Percentiles rank a stretch among this genome's conserved stretches.
phyloP scores from a whole-genome alignment of 2,797 vertebrate genomes.

The Coranthus polyacanthus region DNA sequence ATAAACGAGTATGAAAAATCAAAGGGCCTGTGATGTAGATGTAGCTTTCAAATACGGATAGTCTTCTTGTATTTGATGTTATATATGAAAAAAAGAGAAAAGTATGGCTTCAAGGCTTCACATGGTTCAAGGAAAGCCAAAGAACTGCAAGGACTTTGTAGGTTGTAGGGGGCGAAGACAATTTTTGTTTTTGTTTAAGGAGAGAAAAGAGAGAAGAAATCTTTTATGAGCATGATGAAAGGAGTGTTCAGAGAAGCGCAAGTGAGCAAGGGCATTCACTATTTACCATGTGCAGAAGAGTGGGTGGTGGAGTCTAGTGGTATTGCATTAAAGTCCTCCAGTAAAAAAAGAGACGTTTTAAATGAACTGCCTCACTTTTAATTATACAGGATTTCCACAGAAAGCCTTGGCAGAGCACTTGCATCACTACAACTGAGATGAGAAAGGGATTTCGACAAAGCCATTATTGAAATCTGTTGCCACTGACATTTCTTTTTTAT shows the following conservation, averaged over 20 bases:
- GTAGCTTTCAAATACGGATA: not conserved
- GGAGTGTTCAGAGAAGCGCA: conserved; percentile 9
- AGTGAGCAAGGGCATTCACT: conserved; percentile 35
- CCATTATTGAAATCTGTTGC: not conserved
- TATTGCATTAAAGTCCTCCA: conserved; percentile 39
- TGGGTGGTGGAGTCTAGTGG: conserved; percentile 47
- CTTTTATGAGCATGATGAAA: conserved; percentile 33
- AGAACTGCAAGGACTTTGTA: not conserved
- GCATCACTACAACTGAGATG: not conserved
- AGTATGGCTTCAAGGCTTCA: conserved; percentile 4
- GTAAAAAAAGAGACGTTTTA: conserved; percentile 47
- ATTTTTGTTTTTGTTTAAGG: conserved; percentile 24
- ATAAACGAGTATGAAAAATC: conserved; percentile 13
- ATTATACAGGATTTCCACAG: conserved; percentile 50
- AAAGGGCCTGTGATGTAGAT: conserved; percentile 11
- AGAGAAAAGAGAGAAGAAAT: conserved; percentile 8
- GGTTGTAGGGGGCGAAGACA: not conserved
- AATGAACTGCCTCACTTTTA: conserved; percentile 57
- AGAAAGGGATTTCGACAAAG: conserved; percentile 26
- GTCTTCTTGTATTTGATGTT: conserved; percentile 2
- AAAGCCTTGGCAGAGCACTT: conserved; percentile 21
- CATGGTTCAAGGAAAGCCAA: conserved; percentile 12
- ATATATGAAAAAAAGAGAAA: not conserved
- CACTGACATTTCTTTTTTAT: conserved; percentile 3
- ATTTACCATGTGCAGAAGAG: conserved; percentile 50